phyloP scores from a whole-genome alignment of 2,113 vertebrate species.

The Lycocorax pyrrhopterus region DNA sequence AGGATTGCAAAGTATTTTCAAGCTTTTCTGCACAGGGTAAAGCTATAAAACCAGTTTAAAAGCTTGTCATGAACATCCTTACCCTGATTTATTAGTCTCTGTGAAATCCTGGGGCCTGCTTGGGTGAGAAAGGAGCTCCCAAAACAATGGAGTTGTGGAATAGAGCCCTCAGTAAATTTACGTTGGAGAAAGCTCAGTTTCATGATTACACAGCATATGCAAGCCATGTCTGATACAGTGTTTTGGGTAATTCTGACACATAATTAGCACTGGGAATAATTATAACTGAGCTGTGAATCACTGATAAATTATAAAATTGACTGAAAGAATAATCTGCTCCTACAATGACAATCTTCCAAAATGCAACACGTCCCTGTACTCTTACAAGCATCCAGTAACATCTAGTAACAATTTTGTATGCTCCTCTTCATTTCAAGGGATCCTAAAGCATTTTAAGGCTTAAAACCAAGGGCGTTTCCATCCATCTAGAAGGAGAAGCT shows the following conservation, averaged over 20 bases:
- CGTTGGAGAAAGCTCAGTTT: neutral
- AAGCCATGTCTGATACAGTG: neutral
- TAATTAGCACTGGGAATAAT: neutral
- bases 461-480: neutral
- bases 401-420: neutral
- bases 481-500: neutral
- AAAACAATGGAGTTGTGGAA: neutral
- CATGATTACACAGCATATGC: neutral
- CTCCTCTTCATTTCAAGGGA: neutral
- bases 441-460: neutral
- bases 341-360: neutral
- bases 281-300: neutral
- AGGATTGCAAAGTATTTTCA: neutral
- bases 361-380: neutral
- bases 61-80: neutral
- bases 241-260: neutral
- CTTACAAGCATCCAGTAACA: neutral
- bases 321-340: neutral
- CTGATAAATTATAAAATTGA: neutral
- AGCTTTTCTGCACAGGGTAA: neutral
- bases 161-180: neutral
- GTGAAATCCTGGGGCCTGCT: neutral
- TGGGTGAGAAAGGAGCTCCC: neutral
- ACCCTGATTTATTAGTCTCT: neutral
- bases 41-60: neutral